Evolutionary conservation across 2,888 invertebrate species (phyloP), one percentile per base, ranked within the genome.

Genomic region (Sicus ferrugineus): DNA sequence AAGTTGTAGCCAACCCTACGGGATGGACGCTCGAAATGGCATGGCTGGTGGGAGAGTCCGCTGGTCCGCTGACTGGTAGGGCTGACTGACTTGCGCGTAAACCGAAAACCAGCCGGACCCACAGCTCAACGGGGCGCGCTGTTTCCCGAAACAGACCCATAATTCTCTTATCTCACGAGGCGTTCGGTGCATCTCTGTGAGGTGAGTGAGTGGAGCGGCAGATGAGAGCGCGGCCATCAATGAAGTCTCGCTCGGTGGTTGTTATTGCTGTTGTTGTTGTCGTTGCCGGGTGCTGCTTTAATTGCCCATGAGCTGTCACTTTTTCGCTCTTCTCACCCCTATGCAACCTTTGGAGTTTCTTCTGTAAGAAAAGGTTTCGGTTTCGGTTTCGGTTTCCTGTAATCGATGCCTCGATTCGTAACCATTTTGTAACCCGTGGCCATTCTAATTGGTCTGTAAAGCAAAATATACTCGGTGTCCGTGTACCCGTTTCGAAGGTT

Each of bases 81-180:
- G 38, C 23, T 23, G 52, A 19, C 52, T 28, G 54, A 9, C 23
- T 50, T 50, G 19, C 50, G 9, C 21, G 50, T 4, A 14, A 50
- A 9, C 21, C 23, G 42, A 42, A n/a, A 50, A 21, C 7, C 23
- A 21, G 50, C 23, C 19, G 23, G 23, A 23, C 64, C 30, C 64
- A 21, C 65, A 72, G 74, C 73, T 67, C 76, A 73, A 73, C 75
- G 73, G 75, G 76, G 74, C 70, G 75, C 72, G n/a, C n/a, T n/a
- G n/a, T n/a, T 75, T 70, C 71, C 54, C 67, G 73, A 76, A 73
- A 54, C 26, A 54, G 19, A 19, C 75, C 73, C 75, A 77, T 77
- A 75, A 78, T 78, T 76, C 77, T 76, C 75, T 75, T 77, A 76
- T 78, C 76, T 79, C 78, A 80, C 77, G 77, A 79, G 79, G 74